Conservation (phyloP, 2,113 vertebrate species). For the Pedetes capensis region DNA sequence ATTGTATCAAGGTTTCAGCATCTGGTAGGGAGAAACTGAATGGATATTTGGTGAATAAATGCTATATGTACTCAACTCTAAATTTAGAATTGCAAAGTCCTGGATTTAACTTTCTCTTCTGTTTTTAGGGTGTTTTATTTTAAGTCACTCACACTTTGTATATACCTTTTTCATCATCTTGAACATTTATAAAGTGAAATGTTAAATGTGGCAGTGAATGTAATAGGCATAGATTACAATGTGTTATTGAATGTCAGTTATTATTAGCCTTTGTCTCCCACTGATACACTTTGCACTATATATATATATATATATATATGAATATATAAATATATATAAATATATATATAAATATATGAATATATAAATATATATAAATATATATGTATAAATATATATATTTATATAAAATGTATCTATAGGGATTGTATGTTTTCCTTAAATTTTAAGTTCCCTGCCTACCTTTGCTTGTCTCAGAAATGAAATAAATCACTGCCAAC, state of each 20-base stretch:
- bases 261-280: not conserved
- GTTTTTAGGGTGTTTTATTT: not conserved
- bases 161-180: not conserved
- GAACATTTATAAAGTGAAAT: not conserved
- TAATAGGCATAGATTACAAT: not conserved
- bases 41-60: not conserved
- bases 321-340: no score
- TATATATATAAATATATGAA: no score
- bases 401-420: not conserved
- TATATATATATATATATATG: not conserved
- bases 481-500: not conserved
- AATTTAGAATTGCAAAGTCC: not conserved
- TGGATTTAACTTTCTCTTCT: not conserved
- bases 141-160: not conserved
- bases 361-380: no score
- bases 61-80: not conserved
- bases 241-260: not conserved
- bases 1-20: not conserved
- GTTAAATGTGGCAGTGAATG: not conserved
- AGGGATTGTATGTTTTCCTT: not conserved
- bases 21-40: not conserved
- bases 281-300: not conserved
- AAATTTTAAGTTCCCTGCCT: not conserved
- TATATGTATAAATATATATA: not conserved
- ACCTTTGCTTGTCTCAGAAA: not conserved